phyloP scores from a whole-genome alignment of 2,797 vertebrate genomes.

The Martes flavigula region DNA sequence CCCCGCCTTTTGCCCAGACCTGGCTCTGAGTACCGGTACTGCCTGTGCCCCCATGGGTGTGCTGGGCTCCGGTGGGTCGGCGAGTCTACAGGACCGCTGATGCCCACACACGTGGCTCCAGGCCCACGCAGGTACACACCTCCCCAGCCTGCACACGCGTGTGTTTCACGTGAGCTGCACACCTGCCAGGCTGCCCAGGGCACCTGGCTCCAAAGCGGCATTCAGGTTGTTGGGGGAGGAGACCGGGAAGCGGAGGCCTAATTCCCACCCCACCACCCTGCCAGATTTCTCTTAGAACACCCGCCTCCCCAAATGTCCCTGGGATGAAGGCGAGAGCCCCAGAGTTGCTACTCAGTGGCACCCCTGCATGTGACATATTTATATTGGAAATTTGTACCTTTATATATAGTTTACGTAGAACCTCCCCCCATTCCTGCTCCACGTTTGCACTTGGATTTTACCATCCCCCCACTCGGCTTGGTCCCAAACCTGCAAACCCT shows the following conservation, averaged over 20 bases:
- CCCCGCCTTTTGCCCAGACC: neutral
- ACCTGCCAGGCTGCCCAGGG: constrained; percentile 67
- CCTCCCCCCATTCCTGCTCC: neutral
- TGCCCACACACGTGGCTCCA: constrained; percentile 24
- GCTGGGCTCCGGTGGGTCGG: neutral
- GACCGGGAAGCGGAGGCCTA: neutral
- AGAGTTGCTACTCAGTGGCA: constrained; percentile 7
- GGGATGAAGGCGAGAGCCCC: constrained; percentile 26
- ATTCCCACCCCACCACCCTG: neutral
- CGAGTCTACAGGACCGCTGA: neutral
- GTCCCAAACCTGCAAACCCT: constrained; percentile 43
- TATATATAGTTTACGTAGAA: neutral
- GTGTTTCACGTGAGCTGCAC: constrained; percentile 63
- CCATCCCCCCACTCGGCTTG: constrained; percentile 27
- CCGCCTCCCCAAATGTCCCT: neutral
- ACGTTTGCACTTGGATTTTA: constrained; percentile 41
- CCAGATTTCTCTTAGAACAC: neutral
- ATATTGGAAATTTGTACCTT: constrained; percentile 42
- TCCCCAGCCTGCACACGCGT: constrained; percentile 45
- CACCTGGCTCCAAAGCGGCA: constrained; percentile 54
- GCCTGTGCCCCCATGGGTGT: neutral
- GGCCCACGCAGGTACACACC: neutral
- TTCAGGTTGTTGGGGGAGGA: constrained; percentile 45
- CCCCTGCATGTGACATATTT: constrained; percentile 40
- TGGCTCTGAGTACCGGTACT: neutral